These are phyloP conservation scores for Salticus scenicus DNA, from an alignment of 2,888 invertebrate genomes.

Conservation along the genomic window DNA sequence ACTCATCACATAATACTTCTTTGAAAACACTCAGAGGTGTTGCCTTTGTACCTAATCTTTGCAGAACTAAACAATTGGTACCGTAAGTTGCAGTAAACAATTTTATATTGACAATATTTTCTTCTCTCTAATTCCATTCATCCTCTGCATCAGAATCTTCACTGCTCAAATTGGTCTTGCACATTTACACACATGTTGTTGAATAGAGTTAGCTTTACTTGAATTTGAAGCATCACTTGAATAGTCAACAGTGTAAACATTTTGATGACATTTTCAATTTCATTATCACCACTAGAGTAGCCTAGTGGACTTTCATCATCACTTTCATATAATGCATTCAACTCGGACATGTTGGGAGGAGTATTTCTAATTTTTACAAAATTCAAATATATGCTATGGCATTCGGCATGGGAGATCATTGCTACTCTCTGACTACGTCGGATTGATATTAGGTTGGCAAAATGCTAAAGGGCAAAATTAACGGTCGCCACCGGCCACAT, in stretches of 20 bases:
- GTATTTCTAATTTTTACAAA: too few species aligned
- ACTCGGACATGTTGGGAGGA: too few species aligned
- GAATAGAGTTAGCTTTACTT: neutral
- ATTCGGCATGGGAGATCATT: too few species aligned
- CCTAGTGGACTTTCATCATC: too few species aligned
- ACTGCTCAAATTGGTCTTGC: neutral
- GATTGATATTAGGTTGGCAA: too few species aligned
- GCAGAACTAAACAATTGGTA: neutral
- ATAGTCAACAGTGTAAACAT: neutral
- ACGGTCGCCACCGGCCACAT: too few species aligned
- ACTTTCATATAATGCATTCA: too few species aligned
- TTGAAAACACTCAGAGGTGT: neutral
- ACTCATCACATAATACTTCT: neutral
- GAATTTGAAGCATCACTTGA: slow-evolving; percentile 7
- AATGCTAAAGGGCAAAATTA: too few species aligned
- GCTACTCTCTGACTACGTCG: too few species aligned
- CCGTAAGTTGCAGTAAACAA: neutral
- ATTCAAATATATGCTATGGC: too few species aligned
- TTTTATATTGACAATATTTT: neutral
- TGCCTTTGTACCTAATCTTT: neutral
- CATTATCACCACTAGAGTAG: too few species aligned
- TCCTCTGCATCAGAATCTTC: neutral
- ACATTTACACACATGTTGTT: neutral
- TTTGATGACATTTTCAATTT: too few species aligned
- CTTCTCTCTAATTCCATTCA: neutral